A percentile compares a stretch with the other conserved stretches of the same genome.
Conservation (phyloP, 2,113 vertebrate species). For the Datnioides undecimradiatus region DNA sequence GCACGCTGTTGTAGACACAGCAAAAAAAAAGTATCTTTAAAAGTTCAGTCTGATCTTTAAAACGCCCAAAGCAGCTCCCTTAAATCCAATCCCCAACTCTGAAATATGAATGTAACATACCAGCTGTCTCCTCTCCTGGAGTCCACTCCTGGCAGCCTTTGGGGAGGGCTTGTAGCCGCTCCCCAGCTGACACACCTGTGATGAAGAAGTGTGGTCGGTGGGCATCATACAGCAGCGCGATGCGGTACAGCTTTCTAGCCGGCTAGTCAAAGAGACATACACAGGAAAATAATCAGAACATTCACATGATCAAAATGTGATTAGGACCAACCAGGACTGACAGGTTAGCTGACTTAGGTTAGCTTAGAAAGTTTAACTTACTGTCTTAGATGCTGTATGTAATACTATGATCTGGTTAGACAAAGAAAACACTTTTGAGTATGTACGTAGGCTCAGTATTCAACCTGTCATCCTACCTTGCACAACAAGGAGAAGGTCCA, state of each 20-base stretch:
- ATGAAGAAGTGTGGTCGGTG: constrained; percentile 98
- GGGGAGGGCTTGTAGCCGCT: constrained; percentile 90
- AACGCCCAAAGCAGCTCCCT: neutral
- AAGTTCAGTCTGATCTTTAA: neutral
- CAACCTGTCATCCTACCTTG: constrained; percentile 87
- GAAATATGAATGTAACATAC: constrained; percentile 45
- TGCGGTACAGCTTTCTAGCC: constrained; percentile 92
- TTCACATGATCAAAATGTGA: neutral
- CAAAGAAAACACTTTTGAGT: neutral
- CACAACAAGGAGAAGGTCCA: constrained; percentile 98
- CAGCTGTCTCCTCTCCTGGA: constrained; percentile 80
- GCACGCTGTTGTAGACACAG: neutral
- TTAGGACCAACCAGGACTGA: neutral
- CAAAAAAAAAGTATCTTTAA: neutral
- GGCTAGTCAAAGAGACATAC: constrained; percentile 83
- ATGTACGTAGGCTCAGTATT: neutral
- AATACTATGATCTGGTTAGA: neutral
- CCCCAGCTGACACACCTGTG: constrained; percentile 91
- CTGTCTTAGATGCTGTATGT: no score
- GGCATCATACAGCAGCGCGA: constrained; percentile 97
- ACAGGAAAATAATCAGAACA: neutral
- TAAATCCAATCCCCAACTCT: no score
- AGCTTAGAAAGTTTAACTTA: no score
- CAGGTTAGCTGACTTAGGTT: no score
- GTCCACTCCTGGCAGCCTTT: constrained; percentile 97